Conservation (phyloP, 2,888 invertebrate genomes). For the Drosophila paramelanica region DNA sequence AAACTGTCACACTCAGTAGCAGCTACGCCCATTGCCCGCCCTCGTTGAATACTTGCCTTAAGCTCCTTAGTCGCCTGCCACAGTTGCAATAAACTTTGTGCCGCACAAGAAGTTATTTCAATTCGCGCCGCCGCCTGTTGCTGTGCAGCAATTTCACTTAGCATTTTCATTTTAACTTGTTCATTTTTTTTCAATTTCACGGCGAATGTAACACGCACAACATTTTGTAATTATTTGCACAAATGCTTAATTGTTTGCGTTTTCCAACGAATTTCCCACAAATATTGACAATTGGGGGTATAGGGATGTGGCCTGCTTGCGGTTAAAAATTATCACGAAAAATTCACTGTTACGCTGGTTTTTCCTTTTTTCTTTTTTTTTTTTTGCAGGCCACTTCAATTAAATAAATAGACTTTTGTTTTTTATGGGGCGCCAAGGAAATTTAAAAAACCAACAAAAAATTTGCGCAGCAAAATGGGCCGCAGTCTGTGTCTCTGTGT, state of each 20-base stretch:
- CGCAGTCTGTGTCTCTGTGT: conserved; percentile 11
- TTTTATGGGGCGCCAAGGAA: conserved; percentile 62
- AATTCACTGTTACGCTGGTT: conserved; percentile 17
- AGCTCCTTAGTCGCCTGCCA: conserved; percentile 20
- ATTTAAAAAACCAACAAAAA: conserved; percentile 63
- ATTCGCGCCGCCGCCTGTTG: conserved; percentile 4
- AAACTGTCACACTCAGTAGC: neutral
- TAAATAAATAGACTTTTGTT: conserved; percentile 79
- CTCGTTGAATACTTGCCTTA: conserved; percentile 1
- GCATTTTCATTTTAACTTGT: conserved; percentile 15
- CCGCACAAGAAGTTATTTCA: conserved; percentile 31
- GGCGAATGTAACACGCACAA: conserved; percentile 59
- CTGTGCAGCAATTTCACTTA: conserved; percentile 28
- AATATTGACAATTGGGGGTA: conserved; percentile 65
- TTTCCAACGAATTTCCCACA: conserved; percentile 68
- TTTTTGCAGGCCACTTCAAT: conserved; percentile 66
- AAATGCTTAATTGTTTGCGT: conserved; percentile 76
- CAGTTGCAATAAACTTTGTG: conserved; percentile 48
- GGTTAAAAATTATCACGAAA: conserved; percentile 37
- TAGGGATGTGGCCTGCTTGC: conserved; percentile 2
- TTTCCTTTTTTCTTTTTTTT: neutral
- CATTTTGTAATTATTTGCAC: conserved; percentile 67
- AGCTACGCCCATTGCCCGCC: neutral
- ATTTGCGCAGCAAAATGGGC: conserved; percentile 32
- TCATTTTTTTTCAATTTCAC: conserved; percentile 63